Evolutionary conservation across 2,888 invertebrate genomes (phyloP), one percentile per base, ranked within the genome.

Genomic region (Globia sparganii): DNA sequence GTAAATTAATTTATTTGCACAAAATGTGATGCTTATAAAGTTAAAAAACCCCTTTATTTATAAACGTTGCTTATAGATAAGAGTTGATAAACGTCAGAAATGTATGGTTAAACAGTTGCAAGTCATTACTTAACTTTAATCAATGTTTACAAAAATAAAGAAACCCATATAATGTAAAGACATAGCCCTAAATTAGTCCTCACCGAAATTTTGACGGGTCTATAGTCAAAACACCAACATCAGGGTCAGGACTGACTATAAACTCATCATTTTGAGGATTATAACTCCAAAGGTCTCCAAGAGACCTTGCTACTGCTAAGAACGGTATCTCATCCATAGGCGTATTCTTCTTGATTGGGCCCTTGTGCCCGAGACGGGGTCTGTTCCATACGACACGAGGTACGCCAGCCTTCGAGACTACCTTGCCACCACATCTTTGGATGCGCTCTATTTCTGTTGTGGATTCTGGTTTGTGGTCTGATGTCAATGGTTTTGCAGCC

Each of bases 271-370:
- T 97, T 78, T 98, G 98, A 3, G 98, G 98, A 95, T 99, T 99
- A 94, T 99, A 99, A 90, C 99, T 99, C 99, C 99, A 99, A 28
- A 99, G 97, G 94, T 99, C 99, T 68, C 99, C 99, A 67, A 99
- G 96, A 58, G 99, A 99, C 89, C 99, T 97, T 2, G 99, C 99
- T 25, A 99, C 99, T 2, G 99, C 99, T 85, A 99, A 96, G 92
- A 99, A 99, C 0, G 99, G 99, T 90, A 99, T 99, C 94, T 99
- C 99, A 94, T 99, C 99, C 91, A 99, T 98, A 1, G 98, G 98
- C 0, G 99, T 99, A 67, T 98, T 99, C 86, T 99, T 97, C 71
- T 99, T 97, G 21, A 99, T 98, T 0, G 99, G 99, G 1, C 99
- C 99, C 87, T 97, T 97, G 89, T 96, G 96, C 18, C 99, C 98